Conservation (phyloP, 1,140 invertebrate species). For the Bombus consobrinus region DNA sequence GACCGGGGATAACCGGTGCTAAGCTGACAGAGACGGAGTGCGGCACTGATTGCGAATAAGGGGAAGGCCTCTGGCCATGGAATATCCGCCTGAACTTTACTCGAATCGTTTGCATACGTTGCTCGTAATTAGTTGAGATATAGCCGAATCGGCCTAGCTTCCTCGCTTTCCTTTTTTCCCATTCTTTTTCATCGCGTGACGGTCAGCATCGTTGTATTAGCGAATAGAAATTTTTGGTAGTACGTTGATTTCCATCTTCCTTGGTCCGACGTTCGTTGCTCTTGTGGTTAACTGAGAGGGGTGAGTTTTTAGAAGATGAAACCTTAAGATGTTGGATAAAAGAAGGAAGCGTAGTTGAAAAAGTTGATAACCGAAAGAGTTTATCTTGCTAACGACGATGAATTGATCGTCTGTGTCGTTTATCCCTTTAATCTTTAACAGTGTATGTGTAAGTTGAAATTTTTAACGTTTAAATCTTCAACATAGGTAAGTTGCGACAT, state of each 20-base stretch:
- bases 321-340: background rate
- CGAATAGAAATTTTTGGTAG: conserved; percentile 11
- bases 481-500: too few relatives aligned
- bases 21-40: conserved; percentile 71
- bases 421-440: background rate
- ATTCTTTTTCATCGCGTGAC: background rate
- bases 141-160: conserved; percentile 26
- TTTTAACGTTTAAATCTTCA: too few relatives aligned
- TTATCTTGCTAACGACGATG: background rate
- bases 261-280: background rate
- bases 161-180: background rate
- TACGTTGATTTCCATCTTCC: background rate
- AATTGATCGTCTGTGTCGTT: background rate
- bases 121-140: conserved; percentile 53
- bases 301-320: background rate
- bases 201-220: background rate
- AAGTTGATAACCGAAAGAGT: background rate
- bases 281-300: background rate
- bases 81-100: conserved; percentile 49
- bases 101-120: conserved; percentile 43
- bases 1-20: conserved; percentile 61
- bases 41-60: conserved; percentile 67
- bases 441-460: too few relatives aligned
- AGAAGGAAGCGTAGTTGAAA: background rate
- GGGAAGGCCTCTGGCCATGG: conserved; percentile 56